Evolutionary conservation across 2,113 vertebrate genomes (phyloP).

Genomic region (Notarius lentiginosus): DNA sequence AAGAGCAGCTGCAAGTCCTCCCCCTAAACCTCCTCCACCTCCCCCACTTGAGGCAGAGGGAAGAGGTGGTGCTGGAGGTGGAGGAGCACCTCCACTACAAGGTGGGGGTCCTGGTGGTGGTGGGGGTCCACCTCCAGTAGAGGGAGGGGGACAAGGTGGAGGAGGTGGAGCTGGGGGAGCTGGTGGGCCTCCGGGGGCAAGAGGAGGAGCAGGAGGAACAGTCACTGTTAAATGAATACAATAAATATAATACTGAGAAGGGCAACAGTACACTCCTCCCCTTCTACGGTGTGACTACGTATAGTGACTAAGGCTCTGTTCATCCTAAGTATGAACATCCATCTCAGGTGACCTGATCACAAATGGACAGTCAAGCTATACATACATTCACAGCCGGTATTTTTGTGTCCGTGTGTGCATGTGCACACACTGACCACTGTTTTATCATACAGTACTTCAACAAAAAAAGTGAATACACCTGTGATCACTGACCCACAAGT

Average conservation of each 20-base stretch:
- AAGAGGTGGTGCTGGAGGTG: constrained; percentile 76
- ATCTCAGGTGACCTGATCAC: not conserved
- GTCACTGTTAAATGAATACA: constrained; percentile 36
- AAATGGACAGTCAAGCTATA: not conserved
- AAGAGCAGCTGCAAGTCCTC: constrained; percentile 80
- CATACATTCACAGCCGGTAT: not conserved
- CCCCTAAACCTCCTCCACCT: constrained; percentile 55
- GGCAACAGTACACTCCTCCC: not conserved
- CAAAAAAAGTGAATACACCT: too few relatives aligned
- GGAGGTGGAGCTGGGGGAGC: constrained; percentile 56
- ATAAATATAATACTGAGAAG: not conserved
- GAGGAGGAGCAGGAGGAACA: constrained; percentile 61
- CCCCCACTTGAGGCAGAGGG: constrained; percentile 70
- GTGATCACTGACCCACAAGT: too few relatives aligned
- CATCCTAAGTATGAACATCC: not conserved
- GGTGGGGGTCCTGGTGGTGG: constrained; percentile 75
- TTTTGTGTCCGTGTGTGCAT: too few relatives aligned
- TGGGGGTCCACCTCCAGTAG: constrained; percentile 66
- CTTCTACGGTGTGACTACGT: not conserved
- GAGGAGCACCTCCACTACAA: constrained; percentile 60
- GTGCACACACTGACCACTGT: not conserved
- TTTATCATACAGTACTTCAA: too few relatives aligned
- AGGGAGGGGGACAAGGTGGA: constrained; percentile 63
- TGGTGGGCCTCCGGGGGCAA: constrained; percentile 54
- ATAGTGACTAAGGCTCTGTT: not conserved